phyloP scores from a whole-genome alignment of 2,113 vertebrate genomes.

The Synchiropus splendidus region DNA sequence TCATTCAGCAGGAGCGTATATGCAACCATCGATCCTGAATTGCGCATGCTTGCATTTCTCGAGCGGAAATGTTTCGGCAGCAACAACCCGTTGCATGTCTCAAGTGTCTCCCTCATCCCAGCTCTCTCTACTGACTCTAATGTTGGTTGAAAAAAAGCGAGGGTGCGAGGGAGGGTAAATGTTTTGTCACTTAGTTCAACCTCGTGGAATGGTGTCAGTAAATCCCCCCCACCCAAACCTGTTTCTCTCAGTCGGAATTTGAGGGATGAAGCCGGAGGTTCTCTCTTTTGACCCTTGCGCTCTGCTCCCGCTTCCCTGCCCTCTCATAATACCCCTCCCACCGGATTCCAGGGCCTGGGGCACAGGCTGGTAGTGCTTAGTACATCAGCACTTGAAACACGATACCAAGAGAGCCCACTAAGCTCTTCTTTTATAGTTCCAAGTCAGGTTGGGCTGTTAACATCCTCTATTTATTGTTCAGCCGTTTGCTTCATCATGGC shows the following conservation, averaged over 20 bases:
- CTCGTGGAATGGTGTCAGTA: too few relatives aligned
- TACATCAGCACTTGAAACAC: slow-evolving; percentile 60
- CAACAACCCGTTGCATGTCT: too few relatives aligned
- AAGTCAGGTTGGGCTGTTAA: slow-evolving; percentile 52
- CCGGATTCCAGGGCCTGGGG: slow-evolving; percentile 60
- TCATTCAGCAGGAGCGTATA: too few relatives aligned
- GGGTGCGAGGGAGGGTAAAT: slow-evolving; percentile 9
- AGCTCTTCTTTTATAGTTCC: slow-evolving; percentile 53
- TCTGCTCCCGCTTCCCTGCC: slow-evolving; percentile 12
- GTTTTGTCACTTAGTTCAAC: too few relatives aligned
- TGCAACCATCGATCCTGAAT: too few relatives aligned
- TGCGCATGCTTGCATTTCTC: too few relatives aligned
- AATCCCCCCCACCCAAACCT: slow-evolving; percentile 24
- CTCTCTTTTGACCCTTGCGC: slow-evolving; percentile 47
- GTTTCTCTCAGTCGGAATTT: slow-evolving; percentile 49
- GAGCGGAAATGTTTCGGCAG: too few relatives aligned
- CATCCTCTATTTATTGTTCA: slow-evolving; percentile 50
- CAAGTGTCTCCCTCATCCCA: slow-evolving; percentile 46
- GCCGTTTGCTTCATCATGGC: slow-evolving; percentile 3
- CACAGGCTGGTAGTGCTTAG: slow-evolving; percentile 60
- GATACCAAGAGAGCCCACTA: slow-evolving; percentile 46
- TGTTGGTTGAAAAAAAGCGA: slow-evolving; percentile 23
- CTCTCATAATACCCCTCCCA: slow-evolving; percentile 24
- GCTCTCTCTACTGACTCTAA: slow-evolving; percentile 41
- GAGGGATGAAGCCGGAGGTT: slow-evolving; percentile 53